These are phyloP conservation scores for Pithys albifrons DNA, from an alignment of 2,113 vertebrate genomes.

Conservation along the genomic window DNA sequence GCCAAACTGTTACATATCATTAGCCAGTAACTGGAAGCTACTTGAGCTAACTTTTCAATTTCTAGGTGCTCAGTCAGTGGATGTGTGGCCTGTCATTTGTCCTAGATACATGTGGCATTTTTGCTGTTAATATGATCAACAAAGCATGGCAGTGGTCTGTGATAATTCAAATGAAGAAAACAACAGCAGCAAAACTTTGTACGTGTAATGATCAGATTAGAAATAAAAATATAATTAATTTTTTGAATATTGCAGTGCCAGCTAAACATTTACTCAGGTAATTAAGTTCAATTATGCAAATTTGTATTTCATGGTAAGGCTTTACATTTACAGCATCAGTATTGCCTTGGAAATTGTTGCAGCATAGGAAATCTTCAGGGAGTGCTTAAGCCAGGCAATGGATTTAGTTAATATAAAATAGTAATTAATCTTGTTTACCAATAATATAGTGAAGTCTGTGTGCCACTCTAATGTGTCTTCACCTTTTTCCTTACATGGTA, in stretches of 20 bases:
- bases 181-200: background rate
- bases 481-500: background rate
- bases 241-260: background rate
- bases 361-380: background rate
- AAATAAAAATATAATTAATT: background rate
- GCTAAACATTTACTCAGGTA: background rate
- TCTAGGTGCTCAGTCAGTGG: background rate
- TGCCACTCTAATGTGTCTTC: background rate
- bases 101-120: background rate
- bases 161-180: background rate
- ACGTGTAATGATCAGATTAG: background rate
- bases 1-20: background rate
- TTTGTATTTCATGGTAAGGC: background rate
- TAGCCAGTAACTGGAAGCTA: background rate
- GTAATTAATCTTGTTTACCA: background rate
- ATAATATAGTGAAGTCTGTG: background rate
- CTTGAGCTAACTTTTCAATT: background rate
- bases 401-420: background rate
- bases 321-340: background rate
- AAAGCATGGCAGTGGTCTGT: background rate
- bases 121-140: background rate
- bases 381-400: background rate
- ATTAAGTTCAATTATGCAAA: background rate
- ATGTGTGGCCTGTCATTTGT: background rate
- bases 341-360: background rate